Conservation (phyloP, 2,797 vertebrate species). For the Hafferia zeledoni region DNA sequence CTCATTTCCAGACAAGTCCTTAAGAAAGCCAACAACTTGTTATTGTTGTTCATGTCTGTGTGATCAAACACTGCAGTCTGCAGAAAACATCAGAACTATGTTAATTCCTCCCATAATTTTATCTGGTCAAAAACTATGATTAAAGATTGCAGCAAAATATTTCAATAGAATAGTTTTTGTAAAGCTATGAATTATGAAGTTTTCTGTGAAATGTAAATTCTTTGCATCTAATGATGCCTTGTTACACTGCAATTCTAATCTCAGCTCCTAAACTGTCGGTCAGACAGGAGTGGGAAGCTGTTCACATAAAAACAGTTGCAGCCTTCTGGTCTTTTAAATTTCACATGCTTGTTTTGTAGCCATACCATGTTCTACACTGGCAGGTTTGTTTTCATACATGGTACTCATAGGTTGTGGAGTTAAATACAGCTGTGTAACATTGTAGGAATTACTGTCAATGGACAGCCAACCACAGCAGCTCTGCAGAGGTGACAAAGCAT, state of each 20-base stretch:
- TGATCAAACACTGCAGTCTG: not conserved
- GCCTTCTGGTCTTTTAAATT: not conserved
- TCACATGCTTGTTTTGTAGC: not conserved
- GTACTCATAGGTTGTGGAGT: not conserved
- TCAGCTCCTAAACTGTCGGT: not conserved
- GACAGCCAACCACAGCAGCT: not conserved
- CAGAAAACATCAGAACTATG: conserved; percentile 11
- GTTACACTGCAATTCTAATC: not conserved
- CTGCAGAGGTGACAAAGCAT: not conserved
- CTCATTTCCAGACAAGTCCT: conserved; percentile 29
- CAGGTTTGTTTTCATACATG: not conserved
- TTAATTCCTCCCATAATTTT: not conserved
- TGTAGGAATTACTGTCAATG: not conserved
- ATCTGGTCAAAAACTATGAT: not conserved
- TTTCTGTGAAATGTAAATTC: not conserved
- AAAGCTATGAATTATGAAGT: not conserved
- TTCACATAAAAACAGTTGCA: not conserved
- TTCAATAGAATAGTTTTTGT: not conserved
- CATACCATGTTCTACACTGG: not conserved
- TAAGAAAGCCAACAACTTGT: conserved; percentile 33
- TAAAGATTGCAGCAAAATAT: not conserved
- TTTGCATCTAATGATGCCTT: not conserved
- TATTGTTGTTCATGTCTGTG: conserved; percentile 25
- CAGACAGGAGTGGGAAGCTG: not conserved
- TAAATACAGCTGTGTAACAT: not conserved